phyloP scores from a whole-genome alignment of 2,888 invertebrate species.

The Microdon myrmicae region DNA sequence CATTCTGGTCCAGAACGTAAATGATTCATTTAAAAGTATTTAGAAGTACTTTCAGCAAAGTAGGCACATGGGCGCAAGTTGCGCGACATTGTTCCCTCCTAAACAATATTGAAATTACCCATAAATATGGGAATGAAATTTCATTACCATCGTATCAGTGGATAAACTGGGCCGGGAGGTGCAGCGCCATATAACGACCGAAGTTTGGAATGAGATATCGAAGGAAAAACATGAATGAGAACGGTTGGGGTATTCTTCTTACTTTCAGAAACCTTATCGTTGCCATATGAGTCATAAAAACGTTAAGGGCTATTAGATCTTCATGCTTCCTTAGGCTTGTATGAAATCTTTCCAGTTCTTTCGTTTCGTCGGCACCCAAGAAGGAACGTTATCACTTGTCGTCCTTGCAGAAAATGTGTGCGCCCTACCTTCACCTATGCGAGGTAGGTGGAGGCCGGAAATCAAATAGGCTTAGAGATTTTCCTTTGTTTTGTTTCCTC shows the following conservation, averaged over 20 bases:
- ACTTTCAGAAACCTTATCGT: conserved; percentile 24
- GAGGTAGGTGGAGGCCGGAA: too few relatives aligned
- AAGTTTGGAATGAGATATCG: conserved; percentile 36
- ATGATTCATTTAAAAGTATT: conserved; percentile 32
- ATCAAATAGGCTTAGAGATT: too few relatives aligned
- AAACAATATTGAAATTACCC: conserved; percentile 49
- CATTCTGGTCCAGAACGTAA: too few relatives aligned
- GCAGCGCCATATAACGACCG: conserved; percentile 9
- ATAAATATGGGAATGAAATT: conserved; percentile 48
- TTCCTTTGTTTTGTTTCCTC: too few relatives aligned
- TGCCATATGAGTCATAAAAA: conserved; percentile 35
- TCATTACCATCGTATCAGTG: conserved; percentile 35
- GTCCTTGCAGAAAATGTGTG: background rate
- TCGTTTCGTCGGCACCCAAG: background rate
- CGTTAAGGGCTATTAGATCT: conserved; percentile 47
- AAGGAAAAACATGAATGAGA: conserved; percentile 31
- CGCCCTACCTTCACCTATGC: too few relatives aligned
- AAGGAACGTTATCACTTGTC: conserved; percentile 14
- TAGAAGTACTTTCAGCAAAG: conserved; percentile 23
- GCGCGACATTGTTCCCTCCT: conserved; percentile 30
- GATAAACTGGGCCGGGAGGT: background rate
- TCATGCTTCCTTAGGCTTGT: conserved; percentile 37
- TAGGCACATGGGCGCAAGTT: conserved; percentile 3
- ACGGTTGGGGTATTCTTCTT: conserved; percentile 17
- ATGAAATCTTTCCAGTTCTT: conserved; percentile 23